These are phyloP conservation scores for Plusia festucae DNA, from an alignment of 2,888 invertebrate species.

Conservation along the genomic window DNA sequence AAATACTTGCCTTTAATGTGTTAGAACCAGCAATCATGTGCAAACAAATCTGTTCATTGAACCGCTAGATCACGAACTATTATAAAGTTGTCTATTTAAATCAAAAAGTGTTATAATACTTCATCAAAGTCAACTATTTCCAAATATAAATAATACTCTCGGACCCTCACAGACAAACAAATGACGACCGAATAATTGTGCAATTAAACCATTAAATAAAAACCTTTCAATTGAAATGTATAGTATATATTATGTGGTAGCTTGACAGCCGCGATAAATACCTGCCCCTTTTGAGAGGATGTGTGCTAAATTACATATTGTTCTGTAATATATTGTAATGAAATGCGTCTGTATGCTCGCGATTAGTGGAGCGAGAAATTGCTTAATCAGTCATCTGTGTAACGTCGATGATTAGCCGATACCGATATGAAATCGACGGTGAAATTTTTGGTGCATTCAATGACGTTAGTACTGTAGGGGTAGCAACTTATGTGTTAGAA, in stretches of 20 bases:
- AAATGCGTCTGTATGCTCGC: constrained; percentile 78
- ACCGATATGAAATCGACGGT: constrained; percentile 80
- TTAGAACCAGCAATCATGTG: no score
- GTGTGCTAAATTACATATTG: constrained; percentile 84
- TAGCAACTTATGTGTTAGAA: constrained; percentile 30
- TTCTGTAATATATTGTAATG: constrained; percentile 83
- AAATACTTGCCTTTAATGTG: no score
- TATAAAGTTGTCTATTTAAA: no score
- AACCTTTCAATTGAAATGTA: constrained; percentile 22
- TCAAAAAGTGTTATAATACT: background rate
- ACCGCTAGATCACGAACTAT: no score
- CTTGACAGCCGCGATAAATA: constrained; percentile 71
- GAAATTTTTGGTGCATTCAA: constrained; percentile 70
- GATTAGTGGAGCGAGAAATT: constrained; percentile 83
- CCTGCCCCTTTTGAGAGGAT: constrained; percentile 73
- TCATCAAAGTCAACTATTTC: background rate
- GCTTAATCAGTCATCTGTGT: constrained; percentile 86
- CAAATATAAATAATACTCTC: background rate
- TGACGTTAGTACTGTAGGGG: constrained; percentile 53
- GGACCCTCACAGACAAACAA: background rate
- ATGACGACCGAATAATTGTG: background rate
- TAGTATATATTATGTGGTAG: constrained; percentile 41
- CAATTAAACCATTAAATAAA: constrained; percentile 16
- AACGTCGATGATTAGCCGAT: constrained; percentile 83
- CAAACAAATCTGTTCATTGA: no score